Percentiles rank a stretch among this genome's conserved stretches.
Conservation (phyloP, 2,113 vertebrate species). For the Meles meles region DNA sequence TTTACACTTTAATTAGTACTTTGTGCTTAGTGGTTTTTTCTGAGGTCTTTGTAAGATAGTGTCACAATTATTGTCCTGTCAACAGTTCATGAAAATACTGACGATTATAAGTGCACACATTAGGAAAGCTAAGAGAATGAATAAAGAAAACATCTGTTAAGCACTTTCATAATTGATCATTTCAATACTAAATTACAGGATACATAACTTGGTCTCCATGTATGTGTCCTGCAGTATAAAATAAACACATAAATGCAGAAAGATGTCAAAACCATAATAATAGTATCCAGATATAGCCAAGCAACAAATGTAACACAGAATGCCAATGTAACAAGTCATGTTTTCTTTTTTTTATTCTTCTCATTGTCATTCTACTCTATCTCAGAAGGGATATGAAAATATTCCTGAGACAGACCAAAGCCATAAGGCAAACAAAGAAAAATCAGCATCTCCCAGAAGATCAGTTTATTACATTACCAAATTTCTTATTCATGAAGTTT, state of each 20-base stretch:
- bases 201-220: not conserved
- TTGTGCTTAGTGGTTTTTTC: not conserved
- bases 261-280: not conserved
- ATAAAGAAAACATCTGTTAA: constrained; percentile 10
- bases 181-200: not conserved
- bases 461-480: constrained; percentile 66
- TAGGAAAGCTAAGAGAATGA: constrained; percentile 40
- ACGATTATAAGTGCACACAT: not conserved
- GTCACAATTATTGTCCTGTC: not conserved
- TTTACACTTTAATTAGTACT: not conserved
- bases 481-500: constrained; percentile 76
- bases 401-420: constrained; percentile 61
- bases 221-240: not conserved
- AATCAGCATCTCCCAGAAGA: constrained; percentile 60
- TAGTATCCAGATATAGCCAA: not conserved
- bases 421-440: constrained; percentile 51
- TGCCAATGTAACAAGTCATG: not conserved
- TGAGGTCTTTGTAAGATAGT: not conserved
- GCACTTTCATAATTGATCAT: constrained; percentile 31
- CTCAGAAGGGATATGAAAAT: constrained; percentile 53
- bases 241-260: not conserved
- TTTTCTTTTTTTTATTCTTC: not conserved
- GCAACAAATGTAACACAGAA: not conserved
- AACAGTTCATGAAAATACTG: not conserved
- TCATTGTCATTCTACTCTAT: not conserved